Base-by-base conservation (phyloP, 2,797 vertebrate species). In the Artibeus lituratus region DNA sequence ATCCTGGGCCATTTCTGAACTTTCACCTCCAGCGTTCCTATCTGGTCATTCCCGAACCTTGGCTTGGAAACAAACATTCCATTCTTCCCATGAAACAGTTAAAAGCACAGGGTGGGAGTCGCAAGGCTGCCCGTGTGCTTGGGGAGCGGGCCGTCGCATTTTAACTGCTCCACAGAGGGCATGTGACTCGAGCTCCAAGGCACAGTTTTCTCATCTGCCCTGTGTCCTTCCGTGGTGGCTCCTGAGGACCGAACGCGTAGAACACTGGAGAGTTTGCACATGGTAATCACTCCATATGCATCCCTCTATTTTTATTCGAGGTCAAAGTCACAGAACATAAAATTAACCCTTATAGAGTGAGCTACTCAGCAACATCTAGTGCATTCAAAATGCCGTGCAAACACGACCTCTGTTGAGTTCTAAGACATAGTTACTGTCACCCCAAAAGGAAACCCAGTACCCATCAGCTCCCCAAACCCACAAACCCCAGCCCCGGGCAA, bases 111-210 rank as follows among this genome's bases (percentile, higher is more conserved):
- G 16, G 2, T 9, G 32, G 91, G 57, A 67, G 51, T 14, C 0
- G 1, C 7, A 3, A n/a, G 18, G 18, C 18, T 29, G 55, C 69
- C 62, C 12, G 9, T 12, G 59, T 15, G 21, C 39, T 10, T 6
- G 1, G 22, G 14, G 29, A 39, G 59, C 1, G 0, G 2, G 22
- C 4, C 3, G 2, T 44, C 42, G 16, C 49, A 9, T 51, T 51
- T 22, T 5, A 37, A 21, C 18, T 32, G 73, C 42, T 10, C 11
- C 15, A 32, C 1, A 5, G 14, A 37, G n/a, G 18, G 1, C 39
- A 26, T 7, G 2, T 29, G 51, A 15, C 70, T 39, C 22, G 6
- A 5, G n/a, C 51, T 35, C 69, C 6, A 15, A 57, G 29, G 14
- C 29, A 3, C 51, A 12, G 26, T 53, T 44, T 88, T 26, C 32